Percentiles rank a stretch among this genome's conserved stretches.
Evolutionary conservation across 2,113 vertebrate genomes (phyloP).

Genomic region (Leptosomus discolor): DNA sequence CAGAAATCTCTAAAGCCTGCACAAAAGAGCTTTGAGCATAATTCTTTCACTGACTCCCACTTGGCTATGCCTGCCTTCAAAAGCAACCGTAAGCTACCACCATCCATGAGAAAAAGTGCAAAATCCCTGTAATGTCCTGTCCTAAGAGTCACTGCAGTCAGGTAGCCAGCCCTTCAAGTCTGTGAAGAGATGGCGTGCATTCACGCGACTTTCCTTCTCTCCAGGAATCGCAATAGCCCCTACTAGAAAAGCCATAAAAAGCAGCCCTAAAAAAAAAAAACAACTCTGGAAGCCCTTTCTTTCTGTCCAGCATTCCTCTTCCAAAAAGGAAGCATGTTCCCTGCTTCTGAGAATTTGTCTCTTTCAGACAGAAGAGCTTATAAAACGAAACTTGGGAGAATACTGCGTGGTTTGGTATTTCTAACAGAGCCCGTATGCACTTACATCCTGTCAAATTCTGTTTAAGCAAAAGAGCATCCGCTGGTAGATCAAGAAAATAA

Average conservation of each 20-base stretch:
- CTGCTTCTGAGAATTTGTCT: neutral
- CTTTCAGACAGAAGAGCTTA: neutral
- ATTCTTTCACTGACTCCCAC: neutral
- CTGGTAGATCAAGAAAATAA: neutral
- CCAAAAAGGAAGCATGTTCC: neutral
- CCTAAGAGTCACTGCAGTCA: neutral
- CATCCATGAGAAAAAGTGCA: neutral
- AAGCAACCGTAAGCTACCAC: neutral
- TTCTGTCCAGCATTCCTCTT: neutral
- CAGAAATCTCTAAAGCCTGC: neutral
- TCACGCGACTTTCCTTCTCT: neutral
- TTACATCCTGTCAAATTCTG: neutral
- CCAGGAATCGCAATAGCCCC: neutral
- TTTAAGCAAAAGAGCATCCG: neutral
- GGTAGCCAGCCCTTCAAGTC: neutral
- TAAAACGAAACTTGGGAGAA: neutral
- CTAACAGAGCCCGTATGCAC: neutral
- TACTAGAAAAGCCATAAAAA: neutral
- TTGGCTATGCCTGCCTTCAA: neutral
- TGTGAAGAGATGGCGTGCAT: neutral
- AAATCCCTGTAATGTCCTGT: neutral
- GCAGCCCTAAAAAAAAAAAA: neutral
- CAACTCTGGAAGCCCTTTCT: neutral
- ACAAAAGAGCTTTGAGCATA: neutral
- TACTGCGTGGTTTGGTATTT: neutral